phyloP scores from a whole-genome alignment of 2,797 vertebrate genomes.

The Pteropus rufus region DNA sequence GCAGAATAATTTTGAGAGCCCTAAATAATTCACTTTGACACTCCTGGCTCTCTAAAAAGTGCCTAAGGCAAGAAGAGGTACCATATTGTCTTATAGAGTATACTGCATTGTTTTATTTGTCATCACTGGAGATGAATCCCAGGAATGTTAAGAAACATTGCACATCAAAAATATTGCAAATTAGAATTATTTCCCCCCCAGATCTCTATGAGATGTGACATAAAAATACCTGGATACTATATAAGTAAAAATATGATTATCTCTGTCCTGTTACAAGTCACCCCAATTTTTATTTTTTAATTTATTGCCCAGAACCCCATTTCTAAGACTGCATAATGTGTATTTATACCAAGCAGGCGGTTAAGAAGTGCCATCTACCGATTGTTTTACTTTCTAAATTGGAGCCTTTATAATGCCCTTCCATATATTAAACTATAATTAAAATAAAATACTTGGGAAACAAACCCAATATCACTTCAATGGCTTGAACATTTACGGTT shows the following conservation, averaged over 20 bases:
- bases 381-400: constrained; percentile 38
- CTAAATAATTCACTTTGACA: constrained; percentile 40
- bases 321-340: neutral
- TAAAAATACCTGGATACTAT: neutral
- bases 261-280: neutral
- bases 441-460: constrained; percentile 34
- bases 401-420: neutral
- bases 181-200: neutral
- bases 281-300: neutral
- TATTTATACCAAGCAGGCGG: neutral
- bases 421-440: constrained; percentile 47
- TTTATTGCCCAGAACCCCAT: neutral
- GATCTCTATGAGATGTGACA: neutral
- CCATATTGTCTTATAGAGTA: neutral
- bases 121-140: neutral
- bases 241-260: neutral
- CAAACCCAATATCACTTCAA: neutral
- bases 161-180: neutral
- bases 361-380: constrained; percentile 66
- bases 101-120: neutral
- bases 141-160: neutral
- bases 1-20: neutral
- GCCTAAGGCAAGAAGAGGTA: neutral
- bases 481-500: neutral
- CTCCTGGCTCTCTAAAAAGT: constrained; percentile 6